phyloP scores from a whole-genome alignment of 2,797 vertebrate species.

The Cuculus canorus region DNA sequence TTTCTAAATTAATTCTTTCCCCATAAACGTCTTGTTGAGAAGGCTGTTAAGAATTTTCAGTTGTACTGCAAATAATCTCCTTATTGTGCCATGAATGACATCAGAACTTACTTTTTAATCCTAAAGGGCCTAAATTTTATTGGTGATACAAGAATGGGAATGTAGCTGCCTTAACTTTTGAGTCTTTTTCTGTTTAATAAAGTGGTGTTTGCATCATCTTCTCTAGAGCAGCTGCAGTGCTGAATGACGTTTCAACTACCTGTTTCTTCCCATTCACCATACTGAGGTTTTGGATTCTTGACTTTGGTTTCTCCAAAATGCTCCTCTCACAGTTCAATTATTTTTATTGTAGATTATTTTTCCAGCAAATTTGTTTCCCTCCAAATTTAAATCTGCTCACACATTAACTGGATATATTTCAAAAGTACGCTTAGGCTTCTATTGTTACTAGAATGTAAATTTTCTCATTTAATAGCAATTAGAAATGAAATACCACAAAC shows the following conservation, averaged over 20 bases:
- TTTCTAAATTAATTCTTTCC: not conserved
- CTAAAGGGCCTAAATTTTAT: not conserved
- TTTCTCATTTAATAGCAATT: not conserved
- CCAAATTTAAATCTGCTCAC: not conserved
- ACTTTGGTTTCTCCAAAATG: not conserved
- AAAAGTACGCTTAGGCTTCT: not conserved
- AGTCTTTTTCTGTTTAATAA: not conserved
- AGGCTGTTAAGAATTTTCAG: not conserved
- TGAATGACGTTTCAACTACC: not conserved
- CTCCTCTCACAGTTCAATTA: too few relatives aligned
- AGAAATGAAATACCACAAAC: not conserved
- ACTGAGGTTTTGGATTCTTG: not conserved
- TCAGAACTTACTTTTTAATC: not conserved
- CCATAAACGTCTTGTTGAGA: not conserved
- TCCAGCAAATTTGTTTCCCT: not conserved
- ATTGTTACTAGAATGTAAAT: not conserved
- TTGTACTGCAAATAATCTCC: not conserved
- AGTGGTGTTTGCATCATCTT: rapidly evolving
- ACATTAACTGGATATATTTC: not conserved
- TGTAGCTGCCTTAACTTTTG: not conserved
- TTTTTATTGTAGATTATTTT: not conserved
- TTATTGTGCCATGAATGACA: not conserved
- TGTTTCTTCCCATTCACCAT: not conserved
- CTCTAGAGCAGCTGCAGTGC: not conserved
- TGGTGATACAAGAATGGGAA: not conserved